Percentiles rank a stretch among this genome's conserved stretches.
phyloP scores from a whole-genome alignment of 2,888 invertebrate genomes.

The Drosophila meridionalis region DNA sequence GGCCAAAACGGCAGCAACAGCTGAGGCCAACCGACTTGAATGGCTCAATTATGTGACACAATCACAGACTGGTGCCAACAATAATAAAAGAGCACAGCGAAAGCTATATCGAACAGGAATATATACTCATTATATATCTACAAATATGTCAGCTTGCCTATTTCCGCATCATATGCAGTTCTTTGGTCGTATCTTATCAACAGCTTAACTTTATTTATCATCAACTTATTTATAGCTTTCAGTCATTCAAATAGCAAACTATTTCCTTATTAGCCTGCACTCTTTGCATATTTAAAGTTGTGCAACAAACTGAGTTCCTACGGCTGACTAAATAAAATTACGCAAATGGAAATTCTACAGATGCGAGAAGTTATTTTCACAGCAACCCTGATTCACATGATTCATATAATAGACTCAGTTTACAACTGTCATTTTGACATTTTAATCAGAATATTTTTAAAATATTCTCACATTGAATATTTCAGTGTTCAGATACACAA shows the following conservation, averaged over 20 bases:
- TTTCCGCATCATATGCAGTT: conserved; percentile 2
- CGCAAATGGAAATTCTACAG: neutral
- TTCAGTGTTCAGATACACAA: neutral
- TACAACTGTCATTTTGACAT: neutral
- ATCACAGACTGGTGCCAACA: neutral
- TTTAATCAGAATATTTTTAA: no score
- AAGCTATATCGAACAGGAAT: neutral
- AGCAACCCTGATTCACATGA: neutral
- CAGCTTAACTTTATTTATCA: neutral
- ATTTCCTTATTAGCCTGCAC: conserved; percentile 4
- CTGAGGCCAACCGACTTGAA: conserved; percentile 12
- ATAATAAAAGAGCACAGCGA: neutral
- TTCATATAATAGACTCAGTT: neutral
- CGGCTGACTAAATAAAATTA: conserved; percentile 3
- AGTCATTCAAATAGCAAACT: neutral
- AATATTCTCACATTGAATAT: neutral
- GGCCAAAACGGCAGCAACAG: conserved; percentile 16
- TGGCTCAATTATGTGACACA: conserved; percentile 44
- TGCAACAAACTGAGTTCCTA: neutral
- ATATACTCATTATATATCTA: neutral
- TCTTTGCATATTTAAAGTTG: neutral
- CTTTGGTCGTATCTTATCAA: conserved; percentile 2
- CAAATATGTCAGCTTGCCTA: neutral
- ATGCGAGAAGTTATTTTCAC: neutral
- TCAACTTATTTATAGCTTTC: conserved; percentile 1